These are phyloP conservation scores for Notodonta ziczac DNA, from an alignment of 2,888 invertebrate genomes.

Conservation along the genomic window DNA sequence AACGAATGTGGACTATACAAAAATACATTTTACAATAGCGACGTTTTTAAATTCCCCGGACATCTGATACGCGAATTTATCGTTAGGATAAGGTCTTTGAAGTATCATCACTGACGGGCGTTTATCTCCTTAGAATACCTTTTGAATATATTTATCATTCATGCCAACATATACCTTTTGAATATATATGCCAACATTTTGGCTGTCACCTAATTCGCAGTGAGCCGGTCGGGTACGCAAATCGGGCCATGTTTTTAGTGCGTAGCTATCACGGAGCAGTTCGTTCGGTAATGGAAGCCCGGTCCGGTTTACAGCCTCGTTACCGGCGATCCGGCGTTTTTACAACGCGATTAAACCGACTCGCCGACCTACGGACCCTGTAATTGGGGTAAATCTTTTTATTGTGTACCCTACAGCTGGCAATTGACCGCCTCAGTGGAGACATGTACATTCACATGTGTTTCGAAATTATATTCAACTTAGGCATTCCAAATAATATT, in stretches of 20 bases:
- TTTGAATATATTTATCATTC: slow-evolving; percentile 4
- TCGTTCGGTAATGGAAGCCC: slow-evolving; percentile 55
- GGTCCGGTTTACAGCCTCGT: slow-evolving; percentile 75
- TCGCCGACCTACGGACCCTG: slow-evolving; percentile 62
- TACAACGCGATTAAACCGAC: slow-evolving; percentile 75
- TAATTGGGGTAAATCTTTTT: slow-evolving; percentile 78
- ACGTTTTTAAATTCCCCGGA: no score
- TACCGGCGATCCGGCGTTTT: slow-evolving; percentile 73
- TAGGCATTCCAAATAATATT: not conserved
- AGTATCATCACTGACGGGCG: not conserved
- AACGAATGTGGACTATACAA: no score
- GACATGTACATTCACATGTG: slow-evolving; percentile 11
- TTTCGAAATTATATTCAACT: slow-evolving; percentile 8
- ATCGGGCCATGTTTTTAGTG: slow-evolving; percentile 45
- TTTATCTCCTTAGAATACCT: not conserved
- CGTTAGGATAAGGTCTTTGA: not conserved
- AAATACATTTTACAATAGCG: no score
- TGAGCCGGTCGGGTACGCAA: slow-evolving; percentile 26
- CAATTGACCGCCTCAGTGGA: slow-evolving; percentile 35
- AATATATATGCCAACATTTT: not conserved
- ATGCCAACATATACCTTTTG: not conserved
- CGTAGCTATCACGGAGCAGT: slow-evolving; percentile 49
- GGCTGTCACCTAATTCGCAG: slow-evolving; percentile 4
- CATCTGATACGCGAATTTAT: not conserved
- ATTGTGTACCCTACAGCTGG: slow-evolving; percentile 49